These are phyloP conservation scores for Polyergus mexicanus DNA, from an alignment of 1,140 invertebrate genomes.

Conservation along the genomic window DNA sequence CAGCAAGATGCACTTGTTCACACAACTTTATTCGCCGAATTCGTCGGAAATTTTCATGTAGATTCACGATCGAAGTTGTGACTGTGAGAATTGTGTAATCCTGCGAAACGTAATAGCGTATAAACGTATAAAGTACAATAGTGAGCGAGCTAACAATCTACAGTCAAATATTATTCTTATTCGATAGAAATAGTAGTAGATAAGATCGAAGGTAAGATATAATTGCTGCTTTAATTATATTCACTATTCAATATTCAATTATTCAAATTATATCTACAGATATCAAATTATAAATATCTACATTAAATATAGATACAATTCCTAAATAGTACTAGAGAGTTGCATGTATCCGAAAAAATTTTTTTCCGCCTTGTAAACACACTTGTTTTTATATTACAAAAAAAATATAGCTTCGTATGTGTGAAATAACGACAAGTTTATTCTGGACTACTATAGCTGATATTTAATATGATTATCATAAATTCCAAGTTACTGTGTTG, in stretches of 20 bases:
- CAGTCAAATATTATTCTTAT: not conserved
- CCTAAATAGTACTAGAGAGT: not conserved
- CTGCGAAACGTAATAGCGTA: not conserved
- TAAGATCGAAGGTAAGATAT: slow-evolving; percentile 17
- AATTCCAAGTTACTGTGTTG: not conserved
- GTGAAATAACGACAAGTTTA: not conserved
- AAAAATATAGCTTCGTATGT: slow-evolving; percentile 1
- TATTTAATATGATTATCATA: slow-evolving; percentile 15
- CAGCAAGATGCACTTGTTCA: slow-evolving; percentile 80
- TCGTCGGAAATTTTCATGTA: not conserved
- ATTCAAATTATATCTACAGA: not conserved
- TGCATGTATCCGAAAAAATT: not conserved
- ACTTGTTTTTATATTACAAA: not conserved
- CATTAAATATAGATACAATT: not conserved
- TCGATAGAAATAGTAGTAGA: not conserved
- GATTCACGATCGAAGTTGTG: not conserved
- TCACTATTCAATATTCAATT: not conserved
- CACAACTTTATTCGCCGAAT: not conserved
- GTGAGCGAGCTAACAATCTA: not conserved
- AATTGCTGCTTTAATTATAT: not conserved
- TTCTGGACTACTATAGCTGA: not conserved
- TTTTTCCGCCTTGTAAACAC: not conserved
- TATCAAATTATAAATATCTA: not conserved
- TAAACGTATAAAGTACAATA: not conserved
- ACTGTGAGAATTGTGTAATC: no score